Base-by-base conservation (phyloP, 2,888 invertebrate genomes). In the Idaea straminata region DNA sequence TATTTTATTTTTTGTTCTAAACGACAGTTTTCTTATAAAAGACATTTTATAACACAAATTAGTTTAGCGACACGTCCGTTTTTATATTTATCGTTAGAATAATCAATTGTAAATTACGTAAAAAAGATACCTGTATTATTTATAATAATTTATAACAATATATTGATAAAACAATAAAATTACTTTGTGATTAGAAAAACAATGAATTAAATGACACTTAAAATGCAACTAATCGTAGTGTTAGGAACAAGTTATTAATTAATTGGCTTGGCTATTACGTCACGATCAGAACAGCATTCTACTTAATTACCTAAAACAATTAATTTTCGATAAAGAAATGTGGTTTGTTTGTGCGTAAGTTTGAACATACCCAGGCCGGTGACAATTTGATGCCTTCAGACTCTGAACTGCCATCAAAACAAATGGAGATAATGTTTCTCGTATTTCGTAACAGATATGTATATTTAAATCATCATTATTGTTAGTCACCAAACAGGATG, bases 401-500 rank as follows among this genome's bases (percentile, higher is more conserved):
- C 47, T 47, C 47, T 13, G 13, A 13, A 47, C 47, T 7, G 7
- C 47, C 47, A 47, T 47, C 7, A 47, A 47, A 5, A 47, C 7
- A 47, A 47, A 47, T 13, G 4, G 4, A 47, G 47, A 10, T 47
- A 36, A 36, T 7, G 36, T 36, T 36, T 36, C 36, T 36, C 5
- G 36, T 47, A 47, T 47, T 47, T 47, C 47, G 47, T 10, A 47
- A 47, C 47, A 47, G 7, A 4, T 7, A 47, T 4, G 47, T 47
- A 7, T 10, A 10, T 47, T 47, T 47, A 47, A 47, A 47, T 10
- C 47, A 47, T 47, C 7, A 13, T 47, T 47, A 47, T 47, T 47
- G 63, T 64, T 64, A 64, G 57, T 65, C 35, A 63, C 69, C 62
- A 47, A 7, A 47, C 47, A 47, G 64, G 61, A 64, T 61, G 66